phyloP scores from a whole-genome alignment of 2,888 invertebrate genomes.

The Saturnia pavonia region DNA sequence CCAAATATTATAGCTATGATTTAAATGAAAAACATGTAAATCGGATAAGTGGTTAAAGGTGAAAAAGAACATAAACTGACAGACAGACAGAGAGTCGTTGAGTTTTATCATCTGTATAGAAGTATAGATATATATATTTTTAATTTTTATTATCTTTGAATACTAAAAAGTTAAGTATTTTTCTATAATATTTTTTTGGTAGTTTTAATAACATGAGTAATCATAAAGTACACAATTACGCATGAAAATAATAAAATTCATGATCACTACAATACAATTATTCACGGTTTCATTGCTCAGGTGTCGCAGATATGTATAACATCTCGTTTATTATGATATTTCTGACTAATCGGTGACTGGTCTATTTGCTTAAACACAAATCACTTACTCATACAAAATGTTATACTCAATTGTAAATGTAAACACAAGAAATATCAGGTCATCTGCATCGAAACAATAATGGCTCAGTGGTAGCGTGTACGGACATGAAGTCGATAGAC shows the following conservation, averaged over 20 bases:
- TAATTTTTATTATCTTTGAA: no score
- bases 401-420: slow-evolving; percentile 16
- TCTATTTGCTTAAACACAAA: slow-evolving; percentile 22
- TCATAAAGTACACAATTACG: background rate
- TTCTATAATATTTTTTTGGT: no score
- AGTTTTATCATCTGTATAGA: no score
- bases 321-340: slow-evolving; percentile 24
- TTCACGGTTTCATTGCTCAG: slow-evolving; percentile 22
- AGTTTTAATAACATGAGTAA: background rate
- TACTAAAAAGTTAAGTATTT: background rate
- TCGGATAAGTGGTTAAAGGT: no score
- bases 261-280: slow-evolving; percentile 12
- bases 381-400: slow-evolving; percentile 18
- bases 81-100: no score
- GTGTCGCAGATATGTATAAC: slow-evolving; percentile 19
- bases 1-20: no score
- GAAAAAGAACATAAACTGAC: no score
- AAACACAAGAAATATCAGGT: slow-evolving; percentile 12
- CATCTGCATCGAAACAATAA: no score
- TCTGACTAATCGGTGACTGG: slow-evolving; percentile 29
- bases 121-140: no score
- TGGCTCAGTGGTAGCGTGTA: no score
- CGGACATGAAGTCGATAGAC: no score
- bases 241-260: background rate
- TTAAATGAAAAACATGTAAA: no score